These are phyloP conservation scores for Cynodonichthys magdalenae DNA, from an alignment of 2,797 vertebrate genomes.

Conservation along the genomic window DNA sequence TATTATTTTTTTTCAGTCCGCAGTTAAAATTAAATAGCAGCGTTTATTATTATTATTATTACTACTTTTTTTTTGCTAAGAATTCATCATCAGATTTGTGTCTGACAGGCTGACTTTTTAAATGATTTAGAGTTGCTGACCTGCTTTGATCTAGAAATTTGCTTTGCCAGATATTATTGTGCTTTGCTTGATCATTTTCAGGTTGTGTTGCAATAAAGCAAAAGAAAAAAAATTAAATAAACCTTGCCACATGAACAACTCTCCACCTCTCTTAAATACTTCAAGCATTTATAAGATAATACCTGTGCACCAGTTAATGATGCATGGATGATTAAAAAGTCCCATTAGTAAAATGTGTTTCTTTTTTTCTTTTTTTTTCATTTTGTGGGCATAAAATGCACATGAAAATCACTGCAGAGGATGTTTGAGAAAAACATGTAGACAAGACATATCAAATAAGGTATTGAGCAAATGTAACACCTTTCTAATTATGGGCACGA, in stretches of 20 bases:
- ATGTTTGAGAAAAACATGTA: conserved; percentile 76
- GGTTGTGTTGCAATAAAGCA: conserved; percentile 30
- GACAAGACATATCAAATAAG: conserved; percentile 71
- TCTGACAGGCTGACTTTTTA: conserved; percentile 6
- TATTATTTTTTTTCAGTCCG: too few species aligned
- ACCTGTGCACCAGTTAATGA: conserved; percentile 74
- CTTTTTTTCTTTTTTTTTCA: conserved; percentile 77
- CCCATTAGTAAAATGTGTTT: conserved; percentile 63
- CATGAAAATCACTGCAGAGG: conserved; percentile 17
- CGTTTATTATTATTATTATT: too few species aligned
- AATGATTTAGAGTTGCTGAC: conserved; percentile 10
- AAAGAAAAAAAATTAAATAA: too few species aligned
- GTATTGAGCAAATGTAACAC: conserved; percentile 77
- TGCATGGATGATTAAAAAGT: conserved; percentile 78
- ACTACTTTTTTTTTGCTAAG: too few species aligned
- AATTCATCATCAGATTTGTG: neutral
- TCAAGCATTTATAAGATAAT: conserved; percentile 50
- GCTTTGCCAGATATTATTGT: conserved; percentile 35
- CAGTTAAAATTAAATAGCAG: too few species aligned
- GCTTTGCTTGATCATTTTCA: conserved; percentile 25
- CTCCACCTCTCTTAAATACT: conserved; percentile 42
- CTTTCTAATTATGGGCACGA: conserved; percentile 83
- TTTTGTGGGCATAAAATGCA: conserved; percentile 58
- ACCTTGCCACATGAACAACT: conserved; percentile 41
- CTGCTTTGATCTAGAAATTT: conserved; percentile 31